phyloP scores from a whole-genome alignment of 2,113 vertebrate genomes.

The Indri indri region DNA sequence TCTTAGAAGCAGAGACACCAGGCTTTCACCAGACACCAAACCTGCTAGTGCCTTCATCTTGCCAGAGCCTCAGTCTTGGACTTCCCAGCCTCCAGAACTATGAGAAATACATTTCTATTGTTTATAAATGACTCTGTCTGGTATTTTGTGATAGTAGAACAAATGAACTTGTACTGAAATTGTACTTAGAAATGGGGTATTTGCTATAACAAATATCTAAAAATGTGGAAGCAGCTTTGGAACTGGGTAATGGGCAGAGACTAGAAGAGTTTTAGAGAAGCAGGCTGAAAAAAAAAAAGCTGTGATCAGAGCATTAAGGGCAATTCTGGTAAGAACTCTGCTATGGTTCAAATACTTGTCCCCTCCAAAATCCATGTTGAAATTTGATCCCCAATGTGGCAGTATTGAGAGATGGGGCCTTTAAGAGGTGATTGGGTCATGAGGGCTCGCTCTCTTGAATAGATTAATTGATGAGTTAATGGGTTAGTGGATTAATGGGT shows the following conservation, averaged over 20 bases:
- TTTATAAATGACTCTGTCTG: neutral
- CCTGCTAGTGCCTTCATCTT: neutral
- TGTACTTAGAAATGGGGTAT: neutral
- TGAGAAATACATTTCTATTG: neutral
- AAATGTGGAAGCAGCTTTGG: neutral
- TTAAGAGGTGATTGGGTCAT: neutral
- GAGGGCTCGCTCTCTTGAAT: neutral
- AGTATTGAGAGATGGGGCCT: neutral
- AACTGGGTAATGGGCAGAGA: neutral
- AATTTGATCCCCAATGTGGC: neutral
- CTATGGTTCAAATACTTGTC: neutral
- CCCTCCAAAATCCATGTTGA: neutral
- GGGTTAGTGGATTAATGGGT: neutral
- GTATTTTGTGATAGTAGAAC: neutral
- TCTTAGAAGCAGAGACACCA: neutral
- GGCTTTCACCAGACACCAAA: neutral
- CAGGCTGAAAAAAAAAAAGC: neutral
- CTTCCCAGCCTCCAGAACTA: neutral
- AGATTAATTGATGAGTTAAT: neutral
- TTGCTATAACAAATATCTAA: neutral
- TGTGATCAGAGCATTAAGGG: neutral
- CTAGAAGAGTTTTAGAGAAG: neutral
- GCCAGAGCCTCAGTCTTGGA: neutral
- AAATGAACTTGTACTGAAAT: neutral
- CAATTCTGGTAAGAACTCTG: neutral